These are phyloP conservation scores for Serinus canaria DNA, from an alignment of 2,113 vertebrate species.

Conservation along the genomic window DNA sequence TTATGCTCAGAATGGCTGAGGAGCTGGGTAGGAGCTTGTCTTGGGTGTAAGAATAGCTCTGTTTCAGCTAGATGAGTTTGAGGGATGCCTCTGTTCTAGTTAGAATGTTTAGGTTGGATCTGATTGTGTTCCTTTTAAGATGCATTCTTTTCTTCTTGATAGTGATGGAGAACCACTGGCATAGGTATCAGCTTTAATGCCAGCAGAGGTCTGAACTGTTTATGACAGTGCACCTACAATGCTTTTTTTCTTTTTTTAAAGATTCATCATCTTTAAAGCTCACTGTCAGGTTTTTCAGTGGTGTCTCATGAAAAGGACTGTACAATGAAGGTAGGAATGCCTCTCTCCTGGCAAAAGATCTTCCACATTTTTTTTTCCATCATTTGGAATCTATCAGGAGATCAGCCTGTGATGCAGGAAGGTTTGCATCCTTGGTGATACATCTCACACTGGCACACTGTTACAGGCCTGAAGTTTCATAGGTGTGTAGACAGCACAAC, in stretches of 20 bases:
- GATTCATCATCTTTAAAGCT: constrained; percentile 70
- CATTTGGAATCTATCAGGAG: constrained; percentile 60
- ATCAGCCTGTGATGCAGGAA: constrained; percentile 4
- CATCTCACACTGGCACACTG: not conserved
- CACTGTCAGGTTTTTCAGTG: constrained; percentile 68
- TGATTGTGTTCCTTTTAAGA: constrained; percentile 3
- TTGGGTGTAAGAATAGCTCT: not conserved
- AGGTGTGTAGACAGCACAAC: not conserved
- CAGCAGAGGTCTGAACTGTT: constrained; percentile 63
- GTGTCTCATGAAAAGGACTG: constrained; percentile 66
- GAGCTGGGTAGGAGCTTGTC: constrained; percentile 5
- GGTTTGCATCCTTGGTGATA: not conserved
- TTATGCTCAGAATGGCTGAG: not conserved
- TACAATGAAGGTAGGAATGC: constrained; percentile 65
- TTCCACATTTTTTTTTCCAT: constrained; percentile 48
- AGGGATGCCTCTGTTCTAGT: not conserved
- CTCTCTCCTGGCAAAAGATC: constrained; percentile 61
- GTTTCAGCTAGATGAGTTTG: not conserved
- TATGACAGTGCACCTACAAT: constrained; percentile 64
- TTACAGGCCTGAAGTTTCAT: not conserved
- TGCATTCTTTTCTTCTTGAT: not conserved
- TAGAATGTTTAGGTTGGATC: not conserved
- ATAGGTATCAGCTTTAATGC: constrained; percentile 36
- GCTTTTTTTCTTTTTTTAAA: constrained; percentile 70
- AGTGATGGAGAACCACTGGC: constrained; percentile 35